phyloP scores from a whole-genome alignment of 1,140 invertebrate genomes.

The Drosophila takahashii region DNA sequence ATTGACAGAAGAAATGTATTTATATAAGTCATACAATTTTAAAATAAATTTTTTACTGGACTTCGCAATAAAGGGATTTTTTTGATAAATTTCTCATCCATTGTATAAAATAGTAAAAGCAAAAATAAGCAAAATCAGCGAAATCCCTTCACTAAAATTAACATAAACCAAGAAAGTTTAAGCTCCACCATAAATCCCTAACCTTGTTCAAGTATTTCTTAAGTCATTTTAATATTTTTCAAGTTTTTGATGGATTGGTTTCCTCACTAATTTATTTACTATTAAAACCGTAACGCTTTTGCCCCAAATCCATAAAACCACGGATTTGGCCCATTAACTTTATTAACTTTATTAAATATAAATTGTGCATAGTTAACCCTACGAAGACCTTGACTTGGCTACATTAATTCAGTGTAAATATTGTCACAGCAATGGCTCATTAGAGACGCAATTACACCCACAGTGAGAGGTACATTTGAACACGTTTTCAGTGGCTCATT shows the following conservation, averaged over 20 bases:
- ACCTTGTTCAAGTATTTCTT: conserved; percentile 12
- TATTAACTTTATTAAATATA: background rate
- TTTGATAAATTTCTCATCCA: background rate
- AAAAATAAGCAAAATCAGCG: background rate
- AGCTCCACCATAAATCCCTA: background rate
- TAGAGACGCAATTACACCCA: conserved; percentile 53
- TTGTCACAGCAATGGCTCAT: conserved; percentile 36
- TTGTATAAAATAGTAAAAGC: background rate
- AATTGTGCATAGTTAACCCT: conserved; percentile 33
- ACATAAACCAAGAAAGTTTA: conserved; percentile 9
- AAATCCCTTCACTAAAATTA: conserved; percentile 23
- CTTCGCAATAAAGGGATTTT: too few relatives aligned
- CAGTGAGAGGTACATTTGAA: conserved; percentile 28
- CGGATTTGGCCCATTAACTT: conserved; percentile 13
- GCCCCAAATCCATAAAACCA: conserved; percentile 31
- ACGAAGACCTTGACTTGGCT: conserved; percentile 28
- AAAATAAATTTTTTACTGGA: too few relatives aligned
- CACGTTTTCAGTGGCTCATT: conserved; percentile 51
- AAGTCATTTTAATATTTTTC: conserved; percentile 15
- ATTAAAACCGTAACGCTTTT: conserved; percentile 39
- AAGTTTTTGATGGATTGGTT: conserved; percentile 18
- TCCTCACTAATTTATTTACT: conserved; percentile 25
- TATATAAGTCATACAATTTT: too few relatives aligned
- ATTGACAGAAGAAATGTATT: too few relatives aligned
- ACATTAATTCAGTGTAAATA: conserved; percentile 17